phyloP scores from a whole-genome alignment of 2,888 invertebrate genomes.

The Acronicta leporina region DNA sequence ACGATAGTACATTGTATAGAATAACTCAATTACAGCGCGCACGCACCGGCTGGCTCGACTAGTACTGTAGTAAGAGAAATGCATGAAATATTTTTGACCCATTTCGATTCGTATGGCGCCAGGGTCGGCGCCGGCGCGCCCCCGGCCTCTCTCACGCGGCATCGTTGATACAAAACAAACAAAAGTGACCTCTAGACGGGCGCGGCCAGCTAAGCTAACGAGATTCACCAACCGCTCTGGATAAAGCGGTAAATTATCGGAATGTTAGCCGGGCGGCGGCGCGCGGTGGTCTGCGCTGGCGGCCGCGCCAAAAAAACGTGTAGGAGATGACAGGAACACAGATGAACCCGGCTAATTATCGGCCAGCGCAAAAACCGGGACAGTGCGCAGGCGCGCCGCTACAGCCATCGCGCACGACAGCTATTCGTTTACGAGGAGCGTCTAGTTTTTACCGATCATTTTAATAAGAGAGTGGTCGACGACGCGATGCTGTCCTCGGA shows the following conservation, averaged over 20 bases:
- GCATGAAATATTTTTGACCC: constrained; percentile 85
- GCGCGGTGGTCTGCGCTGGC: constrained; percentile 81
- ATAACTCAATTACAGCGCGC: constrained; percentile 81
- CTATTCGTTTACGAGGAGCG: constrained; percentile 74
- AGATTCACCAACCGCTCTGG: constrained; percentile 87
- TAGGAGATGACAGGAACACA: constrained; percentile 85
- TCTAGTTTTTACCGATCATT: constrained; percentile 70
- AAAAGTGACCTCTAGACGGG: constrained; percentile 86
- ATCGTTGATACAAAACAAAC: constrained; percentile 88
- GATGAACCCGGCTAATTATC: constrained; percentile 83
- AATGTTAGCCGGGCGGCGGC: constrained; percentile 76
- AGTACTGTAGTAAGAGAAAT: constrained; percentile 80
- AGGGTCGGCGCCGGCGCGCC: constrained; percentile 84
- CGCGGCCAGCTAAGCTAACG: constrained; percentile 81
- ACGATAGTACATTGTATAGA: constrained; percentile 57
- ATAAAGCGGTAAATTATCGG: constrained; percentile 89
- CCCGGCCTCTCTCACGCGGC: constrained; percentile 83
- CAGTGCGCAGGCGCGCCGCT: constrained; percentile 73
- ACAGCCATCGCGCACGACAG: constrained; percentile 75
- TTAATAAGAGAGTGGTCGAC: constrained; percentile 71
- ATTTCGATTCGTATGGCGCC: constrained; percentile 84
- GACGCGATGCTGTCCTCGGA: constrained; percentile 67
- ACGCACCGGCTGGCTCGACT: constrained; percentile 64
- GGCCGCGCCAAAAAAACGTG: constrained; percentile 82
- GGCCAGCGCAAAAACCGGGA: constrained; percentile 75